These are phyloP conservation scores for Periphyllus acericola DNA, from an alignment of 2,888 invertebrate species.

Conservation along the genomic window DNA sequence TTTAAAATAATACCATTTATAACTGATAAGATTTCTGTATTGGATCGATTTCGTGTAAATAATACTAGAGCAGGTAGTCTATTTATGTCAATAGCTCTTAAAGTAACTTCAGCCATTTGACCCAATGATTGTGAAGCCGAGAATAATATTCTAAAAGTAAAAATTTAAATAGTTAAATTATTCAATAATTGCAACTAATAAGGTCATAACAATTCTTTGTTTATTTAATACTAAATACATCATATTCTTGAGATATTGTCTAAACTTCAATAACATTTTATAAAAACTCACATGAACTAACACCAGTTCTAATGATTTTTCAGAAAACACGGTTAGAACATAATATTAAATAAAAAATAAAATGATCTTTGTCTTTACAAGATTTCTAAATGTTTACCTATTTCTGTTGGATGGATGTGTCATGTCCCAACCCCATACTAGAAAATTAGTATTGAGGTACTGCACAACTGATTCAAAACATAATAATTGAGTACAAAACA, in stretches of 20 bases:
- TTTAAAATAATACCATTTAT: conserved; percentile 77
- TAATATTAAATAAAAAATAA: not conserved
- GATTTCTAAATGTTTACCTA: conserved; percentile 70
- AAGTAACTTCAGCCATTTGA: conserved; percentile 82
- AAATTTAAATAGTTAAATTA: conserved; percentile 42
- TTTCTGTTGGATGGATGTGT: conserved; percentile 87
- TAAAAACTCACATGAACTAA: too few relatives aligned
- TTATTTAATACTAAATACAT: too few relatives aligned
- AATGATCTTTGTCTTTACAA: not conserved
- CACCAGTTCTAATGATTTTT: too few relatives aligned
- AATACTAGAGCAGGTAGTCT: conserved; percentile 88
- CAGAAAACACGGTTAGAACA: too few relatives aligned
- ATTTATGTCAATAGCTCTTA: conserved; percentile 86
- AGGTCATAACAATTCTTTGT: not conserved
- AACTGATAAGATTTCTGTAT: conserved; percentile 90
- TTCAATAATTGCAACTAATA: not conserved
- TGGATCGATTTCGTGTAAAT: conserved; percentile 87
- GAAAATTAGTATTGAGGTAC: conserved; percentile 87
- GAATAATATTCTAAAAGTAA: conserved; percentile 74
- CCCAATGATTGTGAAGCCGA: conserved; percentile 83
- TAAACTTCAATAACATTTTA: too few relatives aligned
- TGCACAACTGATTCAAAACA: conserved; percentile 92
- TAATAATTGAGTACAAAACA: conserved; percentile 94
- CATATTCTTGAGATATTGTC: too few relatives aligned
- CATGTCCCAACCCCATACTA: conserved; percentile 97